Percentiles rank a stretch among this genome's conserved stretches.
phyloP scores from a whole-genome alignment of 2,888 invertebrate genomes.

The Deladenus siricidicola region DNA sequence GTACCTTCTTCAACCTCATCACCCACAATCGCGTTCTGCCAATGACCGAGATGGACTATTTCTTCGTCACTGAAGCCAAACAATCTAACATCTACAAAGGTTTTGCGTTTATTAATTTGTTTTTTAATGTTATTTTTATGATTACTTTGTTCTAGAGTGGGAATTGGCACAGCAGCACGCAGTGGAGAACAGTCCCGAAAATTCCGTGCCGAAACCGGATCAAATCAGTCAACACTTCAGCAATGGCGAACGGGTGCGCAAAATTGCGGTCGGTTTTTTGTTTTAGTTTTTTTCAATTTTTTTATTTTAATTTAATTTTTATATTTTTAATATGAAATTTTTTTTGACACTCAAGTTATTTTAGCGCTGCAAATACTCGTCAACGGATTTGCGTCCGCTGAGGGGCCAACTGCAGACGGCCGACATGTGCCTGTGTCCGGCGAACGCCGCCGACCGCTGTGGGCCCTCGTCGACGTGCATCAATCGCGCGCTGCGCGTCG shows the following conservation, averaged over 20 bases:
- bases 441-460: conserved; percentile 11
- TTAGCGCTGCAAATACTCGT: conserved; percentile 13
- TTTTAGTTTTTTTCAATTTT: neutral
- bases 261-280: conserved; percentile 3
- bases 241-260: conserved; percentile 14
- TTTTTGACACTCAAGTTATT: neutral
- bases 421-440: conserved; percentile 14
- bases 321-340: too few relatives aligned
- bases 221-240: conserved; percentile 14
- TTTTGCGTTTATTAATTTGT: too few relatives aligned
- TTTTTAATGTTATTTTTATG: too few relatives aligned
- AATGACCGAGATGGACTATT: conserved; percentile 19
- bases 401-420: conserved; percentile 2
- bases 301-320: too few relatives aligned
- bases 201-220: conserved; percentile 5
- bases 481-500: conserved; percentile 14
- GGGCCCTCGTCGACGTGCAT: conserved; percentile 17
- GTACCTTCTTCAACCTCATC: conserved; percentile 16
- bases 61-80: conserved; percentile 15
- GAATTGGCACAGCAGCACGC: conserved; percentile 11
- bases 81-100: conserved; percentile 13
- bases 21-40: conserved; percentile 13
- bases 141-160: conserved; percentile 18
- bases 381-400: conserved; percentile 5
- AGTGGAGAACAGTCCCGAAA: conserved; percentile 5